Conservation (phyloP, 2,888 invertebrate genomes). For the Ctenicera cuprea region DNA sequence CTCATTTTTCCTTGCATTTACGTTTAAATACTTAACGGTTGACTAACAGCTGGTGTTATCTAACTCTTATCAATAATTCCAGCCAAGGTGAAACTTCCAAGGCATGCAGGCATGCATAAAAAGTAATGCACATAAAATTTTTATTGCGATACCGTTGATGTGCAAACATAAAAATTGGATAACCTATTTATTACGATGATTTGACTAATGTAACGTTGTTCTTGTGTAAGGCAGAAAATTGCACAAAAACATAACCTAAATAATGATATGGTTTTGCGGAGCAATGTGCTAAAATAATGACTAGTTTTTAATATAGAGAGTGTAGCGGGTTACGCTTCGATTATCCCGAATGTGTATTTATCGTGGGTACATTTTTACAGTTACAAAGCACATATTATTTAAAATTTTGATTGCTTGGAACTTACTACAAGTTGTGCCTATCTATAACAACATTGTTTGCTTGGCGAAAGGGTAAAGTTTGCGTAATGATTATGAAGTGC, state of each 20-base stretch:
- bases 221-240: conserved; percentile 31
- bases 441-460: too few relatives aligned
- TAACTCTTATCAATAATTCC: not conserved
- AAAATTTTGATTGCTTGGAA: not conserved
- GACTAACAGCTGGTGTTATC: not conserved
- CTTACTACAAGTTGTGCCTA: not conserved
- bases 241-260: conserved; percentile 22
- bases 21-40: too few relatives aligned
- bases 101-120: not conserved
- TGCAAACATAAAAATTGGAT: not conserved
- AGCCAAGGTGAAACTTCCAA: not conserved
- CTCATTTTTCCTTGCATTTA: too few relatives aligned
- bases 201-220: not conserved
- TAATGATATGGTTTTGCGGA: conserved; percentile 17
- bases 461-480: too few relatives aligned
- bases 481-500: too few relatives aligned
- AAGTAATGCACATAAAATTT: too few relatives aligned
- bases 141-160: too few relatives aligned
- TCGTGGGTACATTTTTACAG: conserved; percentile 4
- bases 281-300: conserved; percentile 38
- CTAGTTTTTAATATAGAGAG: conserved; percentile 25
- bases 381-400: conserved; percentile 3
- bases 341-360: conserved; percentile 15
- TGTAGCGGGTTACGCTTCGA: conserved; percentile 15
- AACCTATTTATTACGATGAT: not conserved